Percentiles rank a stretch among this genome's conserved stretches.
phyloP scores from a whole-genome alignment of 2,113 vertebrate species.

The Craseonycteris thonglongyai region DNA sequence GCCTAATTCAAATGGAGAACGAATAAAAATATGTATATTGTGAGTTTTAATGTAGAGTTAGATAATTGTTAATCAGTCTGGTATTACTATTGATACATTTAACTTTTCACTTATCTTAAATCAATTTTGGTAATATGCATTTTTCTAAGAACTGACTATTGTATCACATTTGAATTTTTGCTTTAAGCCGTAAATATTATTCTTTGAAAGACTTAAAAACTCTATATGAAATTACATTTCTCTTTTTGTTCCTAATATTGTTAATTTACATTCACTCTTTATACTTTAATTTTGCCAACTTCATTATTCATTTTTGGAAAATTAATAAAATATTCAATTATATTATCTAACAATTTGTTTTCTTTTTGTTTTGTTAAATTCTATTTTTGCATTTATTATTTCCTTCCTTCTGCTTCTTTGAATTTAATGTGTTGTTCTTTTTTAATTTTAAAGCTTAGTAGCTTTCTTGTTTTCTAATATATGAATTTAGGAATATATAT shows the following conservation, averaged over 20 bases:
- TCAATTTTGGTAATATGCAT: neutral
- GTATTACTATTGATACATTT: neutral
- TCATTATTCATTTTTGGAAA: neutral
- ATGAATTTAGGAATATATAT: neutral
- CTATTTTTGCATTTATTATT: neutral
- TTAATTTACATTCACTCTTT: neutral
- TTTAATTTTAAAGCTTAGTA: neutral
- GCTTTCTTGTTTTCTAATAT: neutral
- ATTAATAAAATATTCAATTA: neutral
- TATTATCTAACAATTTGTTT: neutral
- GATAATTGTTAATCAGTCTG: neutral
- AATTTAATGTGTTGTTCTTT: neutral
- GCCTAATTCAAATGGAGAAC: neutral
- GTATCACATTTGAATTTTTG: neutral
- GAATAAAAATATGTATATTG: neutral
- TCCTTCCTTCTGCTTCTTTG: neutral
- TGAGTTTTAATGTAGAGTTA: neutral
- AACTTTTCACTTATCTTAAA: neutral
- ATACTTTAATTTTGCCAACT: neutral
- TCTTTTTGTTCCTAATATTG: neutral
- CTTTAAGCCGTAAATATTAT: neutral
- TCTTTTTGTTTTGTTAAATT: neutral
- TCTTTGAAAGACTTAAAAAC: neutral
- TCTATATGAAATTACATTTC: neutral
- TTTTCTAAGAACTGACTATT: neutral